phyloP scores from a whole-genome alignment of 1,140 invertebrate genomes.

The Paralvinella palmiformis region DNA sequence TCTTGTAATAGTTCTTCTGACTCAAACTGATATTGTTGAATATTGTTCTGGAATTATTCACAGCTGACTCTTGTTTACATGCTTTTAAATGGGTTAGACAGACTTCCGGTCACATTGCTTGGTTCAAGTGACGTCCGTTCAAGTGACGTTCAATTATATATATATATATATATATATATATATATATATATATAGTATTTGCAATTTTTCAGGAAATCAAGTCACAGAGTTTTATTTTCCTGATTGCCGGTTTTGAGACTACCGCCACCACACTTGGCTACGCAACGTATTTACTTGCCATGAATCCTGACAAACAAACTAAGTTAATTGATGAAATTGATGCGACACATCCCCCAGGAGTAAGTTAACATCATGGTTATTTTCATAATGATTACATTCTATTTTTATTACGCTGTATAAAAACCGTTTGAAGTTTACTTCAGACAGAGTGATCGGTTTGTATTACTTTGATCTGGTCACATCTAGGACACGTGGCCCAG shows the following conservation, averaged over 20 bases:
- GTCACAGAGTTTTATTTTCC: slow-evolving; percentile 60
- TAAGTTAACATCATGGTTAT: too few relatives aligned
- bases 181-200: too few relatives aligned
- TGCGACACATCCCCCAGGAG: slow-evolving; percentile 2
- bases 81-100: too few relatives aligned
- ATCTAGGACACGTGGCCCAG: neutral
- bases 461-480: neutral
- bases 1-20: too few relatives aligned
- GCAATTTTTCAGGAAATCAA: slow-evolving; percentile 57
- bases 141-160: too few relatives aligned
- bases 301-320: slow-evolving; percentile 54
- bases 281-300: slow-evolving; percentile 54
- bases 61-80: too few relatives aligned
- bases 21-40: too few relatives aligned
- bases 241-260: slow-evolving; percentile 60
- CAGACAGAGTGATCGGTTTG: neutral
- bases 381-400: neutral
- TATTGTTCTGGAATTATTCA: too few relatives aligned
- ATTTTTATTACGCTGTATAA: neutral
- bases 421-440: neutral
- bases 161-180: too few relatives aligned
- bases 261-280: slow-evolving; percentile 54
- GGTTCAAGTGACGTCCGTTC: too few relatives aligned
- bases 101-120: too few relatives aligned
- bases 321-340: slow-evolving; percentile 54